phyloP scores from a whole-genome alignment of 2,888 invertebrate genomes.

The Drosophila percnosoma region DNA sequence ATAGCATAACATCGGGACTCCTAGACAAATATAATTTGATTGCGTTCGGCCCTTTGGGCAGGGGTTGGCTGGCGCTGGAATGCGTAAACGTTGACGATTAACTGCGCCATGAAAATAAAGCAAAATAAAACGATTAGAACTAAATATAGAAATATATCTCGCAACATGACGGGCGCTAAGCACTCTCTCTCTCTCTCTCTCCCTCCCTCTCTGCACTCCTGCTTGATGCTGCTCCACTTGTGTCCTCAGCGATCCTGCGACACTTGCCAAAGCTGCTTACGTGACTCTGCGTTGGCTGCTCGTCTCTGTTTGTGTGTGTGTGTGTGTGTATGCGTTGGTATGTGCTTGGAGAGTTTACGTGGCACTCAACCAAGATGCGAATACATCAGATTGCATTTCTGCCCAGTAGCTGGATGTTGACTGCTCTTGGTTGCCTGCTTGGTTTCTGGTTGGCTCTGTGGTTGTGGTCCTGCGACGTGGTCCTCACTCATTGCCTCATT shows the following conservation, averaged over 20 bases:
- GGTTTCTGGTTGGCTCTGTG: conserved; percentile 3
- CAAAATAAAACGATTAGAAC: conserved; percentile 84
- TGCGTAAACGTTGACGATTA: conserved; percentile 84
- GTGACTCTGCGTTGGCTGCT: neutral
- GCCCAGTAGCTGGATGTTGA: conserved; percentile 10
- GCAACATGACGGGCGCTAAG: conserved; percentile 79
- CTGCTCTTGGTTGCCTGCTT: conserved; percentile 12
- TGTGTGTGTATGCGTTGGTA: neutral
- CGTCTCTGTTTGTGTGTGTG: neutral
- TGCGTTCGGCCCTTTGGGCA: conserved; percentile 81
- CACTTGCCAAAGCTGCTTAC: conserved; percentile 19
- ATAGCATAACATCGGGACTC: neutral
- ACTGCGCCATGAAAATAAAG: conserved; percentile 84
- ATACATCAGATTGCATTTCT: conserved; percentile 51
- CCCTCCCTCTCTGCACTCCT: neutral
- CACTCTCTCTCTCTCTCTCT: conserved; percentile 1
- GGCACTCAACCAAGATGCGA: conserved; percentile 54
- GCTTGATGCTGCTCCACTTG: neutral
- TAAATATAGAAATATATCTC: conserved; percentile 84
- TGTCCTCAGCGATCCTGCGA: conserved; percentile 1
- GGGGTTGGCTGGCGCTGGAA: conserved; percentile 83
- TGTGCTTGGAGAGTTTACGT: conserved; percentile 35
- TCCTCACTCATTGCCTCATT: conserved; percentile 62
- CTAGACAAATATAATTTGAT: conserved; percentile 82
- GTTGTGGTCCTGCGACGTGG: conserved; percentile 15